Evolutionary conservation across 2,888 invertebrate genomes (phyloP).

Genomic region (Acanthosoma haemorrhoidale): DNA sequence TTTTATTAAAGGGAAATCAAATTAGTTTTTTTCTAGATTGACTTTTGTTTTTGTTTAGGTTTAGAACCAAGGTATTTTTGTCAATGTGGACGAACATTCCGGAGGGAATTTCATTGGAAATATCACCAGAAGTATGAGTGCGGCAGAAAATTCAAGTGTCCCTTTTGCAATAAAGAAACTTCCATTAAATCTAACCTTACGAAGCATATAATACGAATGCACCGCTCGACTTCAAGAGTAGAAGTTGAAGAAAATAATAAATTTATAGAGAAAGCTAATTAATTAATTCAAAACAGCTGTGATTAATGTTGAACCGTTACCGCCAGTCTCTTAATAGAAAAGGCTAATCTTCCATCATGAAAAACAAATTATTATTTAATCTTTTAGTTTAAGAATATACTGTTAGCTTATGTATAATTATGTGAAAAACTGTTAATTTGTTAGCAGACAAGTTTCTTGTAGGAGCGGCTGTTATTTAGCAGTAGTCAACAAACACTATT

Average conservation of each 20-base stretch:
- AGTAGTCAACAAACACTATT: too few species aligned
- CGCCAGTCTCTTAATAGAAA: too few species aligned
- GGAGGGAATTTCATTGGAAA: slow-evolving; percentile 22
- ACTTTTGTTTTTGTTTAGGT: slow-evolving; percentile 27
- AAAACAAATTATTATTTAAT: neutral
- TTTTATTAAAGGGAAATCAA: too few species aligned
- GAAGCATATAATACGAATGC: slow-evolving; percentile 25
- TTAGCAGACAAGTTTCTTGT: too few species aligned
- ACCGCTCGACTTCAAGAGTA: neutral
- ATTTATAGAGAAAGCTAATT: neutral
- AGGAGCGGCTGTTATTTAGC: too few species aligned
- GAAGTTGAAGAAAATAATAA: neutral
- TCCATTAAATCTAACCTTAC: slow-evolving; percentile 26
- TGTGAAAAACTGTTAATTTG: too few species aligned
- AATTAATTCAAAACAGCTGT: neutral
- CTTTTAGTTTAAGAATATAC: neutral
- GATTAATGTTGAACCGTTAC: neutral
- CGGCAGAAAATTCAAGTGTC: slow-evolving; percentile 32
- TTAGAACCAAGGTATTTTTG: slow-evolving; percentile 15
- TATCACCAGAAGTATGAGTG: slow-evolving; percentile 36
- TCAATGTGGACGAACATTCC: slow-evolving; percentile 17
- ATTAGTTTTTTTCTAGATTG: slow-evolving; percentile 7
- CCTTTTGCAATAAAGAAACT: slow-evolving; percentile 28
- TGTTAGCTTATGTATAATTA: too few species aligned
- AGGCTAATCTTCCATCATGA: neutral